Conservation (phyloP, 2,888 invertebrate genomes). For the Acrobasis suavella region DNA sequence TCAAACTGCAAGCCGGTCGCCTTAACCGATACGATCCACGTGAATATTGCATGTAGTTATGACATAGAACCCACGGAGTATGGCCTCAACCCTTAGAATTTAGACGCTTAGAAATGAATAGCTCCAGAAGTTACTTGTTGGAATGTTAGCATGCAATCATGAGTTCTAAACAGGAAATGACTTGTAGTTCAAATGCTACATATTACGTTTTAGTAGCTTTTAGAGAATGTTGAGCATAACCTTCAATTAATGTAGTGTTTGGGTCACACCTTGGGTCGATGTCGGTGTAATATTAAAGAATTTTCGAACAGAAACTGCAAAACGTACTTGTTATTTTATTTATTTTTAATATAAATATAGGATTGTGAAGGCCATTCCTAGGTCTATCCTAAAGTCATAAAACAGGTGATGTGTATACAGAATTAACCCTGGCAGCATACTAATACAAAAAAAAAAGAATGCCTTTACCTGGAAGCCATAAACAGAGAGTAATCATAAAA, state of each 20-base stretch:
- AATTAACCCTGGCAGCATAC: not conserved
- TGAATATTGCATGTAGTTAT: not conserved
- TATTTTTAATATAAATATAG: too few species aligned
- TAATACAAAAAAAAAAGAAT: not conserved
- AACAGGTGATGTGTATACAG: not conserved
- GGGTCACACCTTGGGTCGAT: too few species aligned
- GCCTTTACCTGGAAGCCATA: not conserved
- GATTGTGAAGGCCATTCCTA: too few species aligned
- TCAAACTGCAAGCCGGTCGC: too few species aligned
- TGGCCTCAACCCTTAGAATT: not conserved
- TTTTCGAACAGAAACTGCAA: too few species aligned
- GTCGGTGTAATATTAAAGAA: too few species aligned
- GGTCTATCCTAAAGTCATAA: not conserved
- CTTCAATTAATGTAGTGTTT: too few species aligned
- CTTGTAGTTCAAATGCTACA: not conserved
- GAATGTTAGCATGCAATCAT: not conserved
- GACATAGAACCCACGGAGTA: too few species aligned
- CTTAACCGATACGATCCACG: not conserved
- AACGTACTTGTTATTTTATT: too few species aligned
- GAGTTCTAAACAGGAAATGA: not conserved
- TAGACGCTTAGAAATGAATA: not conserved
- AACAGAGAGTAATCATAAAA: constrained; percentile 12
- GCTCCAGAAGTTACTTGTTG: not conserved
- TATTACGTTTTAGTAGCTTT: not conserved
- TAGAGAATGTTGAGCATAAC: too few species aligned